Evolutionary conservation across 2,888 invertebrate genomes (phyloP).

Genomic region (Sesia apiformis): DNA sequence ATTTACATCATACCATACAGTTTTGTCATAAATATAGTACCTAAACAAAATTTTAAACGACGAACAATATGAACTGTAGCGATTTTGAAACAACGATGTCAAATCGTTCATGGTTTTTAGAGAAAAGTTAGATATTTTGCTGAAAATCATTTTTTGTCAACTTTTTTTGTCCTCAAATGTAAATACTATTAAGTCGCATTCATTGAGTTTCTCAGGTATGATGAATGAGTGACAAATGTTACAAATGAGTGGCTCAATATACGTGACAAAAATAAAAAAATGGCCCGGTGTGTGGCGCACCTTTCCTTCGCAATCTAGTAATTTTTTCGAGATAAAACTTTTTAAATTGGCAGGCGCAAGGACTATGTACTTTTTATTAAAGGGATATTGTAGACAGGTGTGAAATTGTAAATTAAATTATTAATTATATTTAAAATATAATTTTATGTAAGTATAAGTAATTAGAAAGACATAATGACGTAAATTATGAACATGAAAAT

Average conservation of each 20-base stretch:
- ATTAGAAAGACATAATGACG: not conserved
- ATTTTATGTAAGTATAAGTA: too few relatives aligned
- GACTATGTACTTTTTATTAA: not conserved
- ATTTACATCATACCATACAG: too few relatives aligned
- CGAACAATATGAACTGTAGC: too few relatives aligned
- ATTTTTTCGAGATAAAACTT: not conserved
- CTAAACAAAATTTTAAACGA: too few relatives aligned
- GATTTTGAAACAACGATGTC: too few relatives aligned
- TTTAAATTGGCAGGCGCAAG: constrained; percentile 1
- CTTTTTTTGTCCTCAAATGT: not conserved
- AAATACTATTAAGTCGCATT: constrained; percentile 1
- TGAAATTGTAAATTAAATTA: not conserved
- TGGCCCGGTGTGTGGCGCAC: constrained; percentile 24
- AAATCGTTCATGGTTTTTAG: too few relatives aligned
- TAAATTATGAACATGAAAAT: not conserved
- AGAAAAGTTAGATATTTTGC: too few relatives aligned
- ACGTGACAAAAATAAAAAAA: not conserved
- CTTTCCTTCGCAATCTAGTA: constrained; percentile 17
- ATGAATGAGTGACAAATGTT: constrained; percentile 22
- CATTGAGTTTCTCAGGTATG: constrained; percentile 11
- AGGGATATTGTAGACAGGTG: not conserved
- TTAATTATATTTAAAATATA: not conserved
- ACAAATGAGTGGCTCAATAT: not conserved
- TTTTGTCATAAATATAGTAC: too few relatives aligned
- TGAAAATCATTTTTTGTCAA: too few relatives aligned